Evolutionary conservation across 2,113 vertebrate genomes (phyloP).

Genomic region (Phrynocephalus versicolor): DNA sequence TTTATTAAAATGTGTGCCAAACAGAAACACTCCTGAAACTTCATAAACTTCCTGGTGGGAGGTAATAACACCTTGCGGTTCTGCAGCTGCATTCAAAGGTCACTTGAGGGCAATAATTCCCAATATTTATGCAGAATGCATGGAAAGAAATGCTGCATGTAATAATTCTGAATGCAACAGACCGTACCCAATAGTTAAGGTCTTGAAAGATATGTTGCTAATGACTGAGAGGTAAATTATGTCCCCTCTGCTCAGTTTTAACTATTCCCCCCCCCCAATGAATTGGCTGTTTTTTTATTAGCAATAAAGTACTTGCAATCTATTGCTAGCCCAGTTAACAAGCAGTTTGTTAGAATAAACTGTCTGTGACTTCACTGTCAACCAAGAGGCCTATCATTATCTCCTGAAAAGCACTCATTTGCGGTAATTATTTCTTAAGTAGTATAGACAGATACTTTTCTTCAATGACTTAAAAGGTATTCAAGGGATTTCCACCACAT

Average conservation of each 20-base stretch:
- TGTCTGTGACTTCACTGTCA: constrained; percentile 14
- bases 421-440: constrained; percentile 50
- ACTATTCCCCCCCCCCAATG: constrained; percentile 57
- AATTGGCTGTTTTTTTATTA: constrained; percentile 36
- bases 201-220: constrained; percentile 47
- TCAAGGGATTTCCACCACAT: background rate
- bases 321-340: constrained; percentile 45
- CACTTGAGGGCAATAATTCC: constrained; percentile 36
- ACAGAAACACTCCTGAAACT: constrained; percentile 54
- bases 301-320: constrained; percentile 42
- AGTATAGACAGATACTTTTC: constrained; percentile 1
- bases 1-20: constrained; percentile 34
- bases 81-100: constrained; percentile 42
- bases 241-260: constrained; percentile 45
- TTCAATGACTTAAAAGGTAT: background rate
- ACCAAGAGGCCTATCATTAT: constrained; percentile 29
- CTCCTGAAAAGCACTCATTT: constrained; percentile 36
- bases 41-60: constrained; percentile 53
- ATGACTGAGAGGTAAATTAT: constrained; percentile 42
- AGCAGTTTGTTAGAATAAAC: constrained; percentile 46
- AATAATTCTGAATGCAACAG: constrained; percentile 38
- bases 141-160: constrained; percentile 28
- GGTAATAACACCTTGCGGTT: constrained; percentile 44
- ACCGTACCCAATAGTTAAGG: constrained; percentile 11
- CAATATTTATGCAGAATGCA: constrained; percentile 33